Evolutionary conservation across 2,797 vertebrate species (phyloP), one percentile per base, ranked within the genome.

Genomic region (Sylvilagus floridanus): DNA sequence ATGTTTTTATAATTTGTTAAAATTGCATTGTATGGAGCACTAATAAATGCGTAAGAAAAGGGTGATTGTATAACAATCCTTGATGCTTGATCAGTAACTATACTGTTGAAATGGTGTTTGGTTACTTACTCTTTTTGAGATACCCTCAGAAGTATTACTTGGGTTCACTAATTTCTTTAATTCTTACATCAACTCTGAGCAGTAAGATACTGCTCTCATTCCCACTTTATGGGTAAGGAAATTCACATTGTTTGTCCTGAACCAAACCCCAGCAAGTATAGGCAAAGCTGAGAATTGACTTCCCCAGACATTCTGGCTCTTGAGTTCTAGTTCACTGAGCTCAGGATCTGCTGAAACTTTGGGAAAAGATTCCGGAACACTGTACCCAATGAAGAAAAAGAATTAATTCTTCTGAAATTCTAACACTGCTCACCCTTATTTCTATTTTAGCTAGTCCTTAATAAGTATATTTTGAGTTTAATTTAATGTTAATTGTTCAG

Each of bases 31-130:
- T 26, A 62, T 52, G 2, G 22, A 37, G 24, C 52, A 87, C 86
- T 91, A 84, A 54, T 86, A 88, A 91, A 93, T 50, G 86, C 9
- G 14, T 91, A 65, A 86, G 22, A 84, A 95, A 57, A 69, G 89
- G 83, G 85, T 73, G 24, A 4, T 54, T 79, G 16, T 52, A 35
- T 54, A 21, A 42, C 32, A 73, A 69, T 93, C 5, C 19, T 52
- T 84, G 50, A 28, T 96, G 17, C 71, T 68, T 37, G 28, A 52
- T 84, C 32, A 75, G 32, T 76, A 17, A 30, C 7, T 82, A 22
- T 9, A 13, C 3, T 66, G 65, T 3, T 37, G 62, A 37, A 63
- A 5, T 77, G 84, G 47, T 32, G 1, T 81, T 73, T 76, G 17
- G 21, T 85, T 57, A 26, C n/a, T 22, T 77, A 47, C 22, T 71